Evolutionary conservation across 1,140 invertebrate species (phyloP), one percentile per base, ranked within the genome.

Genomic region (Temnothorax nylanderi): DNA sequence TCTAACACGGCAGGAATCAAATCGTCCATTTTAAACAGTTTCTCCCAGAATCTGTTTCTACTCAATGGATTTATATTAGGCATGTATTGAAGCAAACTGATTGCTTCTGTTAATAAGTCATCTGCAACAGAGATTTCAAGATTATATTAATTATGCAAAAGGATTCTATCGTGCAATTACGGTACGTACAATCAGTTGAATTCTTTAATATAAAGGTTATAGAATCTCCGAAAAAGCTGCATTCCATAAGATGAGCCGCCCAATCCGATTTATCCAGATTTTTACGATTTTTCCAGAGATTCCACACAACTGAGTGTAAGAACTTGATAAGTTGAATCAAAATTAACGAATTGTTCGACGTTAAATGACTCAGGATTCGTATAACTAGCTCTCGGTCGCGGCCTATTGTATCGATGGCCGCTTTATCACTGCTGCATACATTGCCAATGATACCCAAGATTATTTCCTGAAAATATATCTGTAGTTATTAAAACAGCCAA

Each of bases 381-480:
- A 91, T 92, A 3, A 96, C 88, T 41, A 96, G 93, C n/a, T 93
- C 90, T 10, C 95, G 88, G 74, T 94, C 94, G 65, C 94, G 93
- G 18, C 94, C 91, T 3, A 97, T 87, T 10, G 88, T 80, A 44
- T 94, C 87, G 6, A 96, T 93, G 6, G 96, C 92, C 26, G 26
- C 1, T 89, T 95, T 91, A 85, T 95, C 92, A 32, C 96, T 93
- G 87, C 96, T 97, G 88, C 97, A 97, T 95, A 98, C 96, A 92
- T 98, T 98, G 1, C 96, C 97, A 82, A 97, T 94, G 65, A 98
- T 97, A 11, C 97, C 97, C 32, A 98, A 94, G 3, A 98, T 90
- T 82, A 97, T 97, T 96, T 98, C 97, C 93, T 96, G 82, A 26
- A 93, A 93, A 75, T 18, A 65, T 51, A 81, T 34, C 58, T 37